These are phyloP conservation scores for Prunella himalayana DNA, from an alignment of 2,113 vertebrate species.

Conservation along the genomic window DNA sequence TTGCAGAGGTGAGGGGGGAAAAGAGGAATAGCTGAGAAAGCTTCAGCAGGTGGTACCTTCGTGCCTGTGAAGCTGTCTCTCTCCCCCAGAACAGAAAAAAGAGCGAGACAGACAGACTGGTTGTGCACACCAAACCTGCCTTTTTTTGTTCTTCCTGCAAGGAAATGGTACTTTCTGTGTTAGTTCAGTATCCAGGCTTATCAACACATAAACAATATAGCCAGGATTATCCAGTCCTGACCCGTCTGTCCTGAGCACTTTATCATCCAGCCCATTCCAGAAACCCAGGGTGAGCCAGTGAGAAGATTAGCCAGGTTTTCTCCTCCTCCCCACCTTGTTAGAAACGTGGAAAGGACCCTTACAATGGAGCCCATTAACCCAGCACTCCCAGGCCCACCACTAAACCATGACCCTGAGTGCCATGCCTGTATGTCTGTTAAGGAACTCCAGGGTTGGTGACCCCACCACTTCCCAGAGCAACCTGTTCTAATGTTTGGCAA, in stretches of 20 bases:
- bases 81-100: background rate
- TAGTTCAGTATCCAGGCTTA: background rate
- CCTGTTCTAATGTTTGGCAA: background rate
- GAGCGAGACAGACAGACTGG: background rate
- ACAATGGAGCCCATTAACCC: background rate
- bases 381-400: background rate
- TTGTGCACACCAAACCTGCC: background rate
- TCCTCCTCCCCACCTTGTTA: background rate
- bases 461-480: background rate
- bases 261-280: background rate
- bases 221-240: background rate
- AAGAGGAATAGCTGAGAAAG: background rate
- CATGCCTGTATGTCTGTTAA: background rate
- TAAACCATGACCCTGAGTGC: background rate
- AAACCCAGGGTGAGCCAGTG: background rate
- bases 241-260: background rate
- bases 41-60: background rate
- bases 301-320: background rate
- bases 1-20: background rate
- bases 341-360: background rate
- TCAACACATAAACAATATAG: background rate
- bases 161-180: background rate
- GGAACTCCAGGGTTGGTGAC: background rate
- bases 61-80: background rate
- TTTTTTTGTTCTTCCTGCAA: background rate